Evolutionary conservation across 2,888 invertebrate species (phyloP), one percentile per base, ranked within the genome.

Genomic region (Malacosoma neustria): DNA sequence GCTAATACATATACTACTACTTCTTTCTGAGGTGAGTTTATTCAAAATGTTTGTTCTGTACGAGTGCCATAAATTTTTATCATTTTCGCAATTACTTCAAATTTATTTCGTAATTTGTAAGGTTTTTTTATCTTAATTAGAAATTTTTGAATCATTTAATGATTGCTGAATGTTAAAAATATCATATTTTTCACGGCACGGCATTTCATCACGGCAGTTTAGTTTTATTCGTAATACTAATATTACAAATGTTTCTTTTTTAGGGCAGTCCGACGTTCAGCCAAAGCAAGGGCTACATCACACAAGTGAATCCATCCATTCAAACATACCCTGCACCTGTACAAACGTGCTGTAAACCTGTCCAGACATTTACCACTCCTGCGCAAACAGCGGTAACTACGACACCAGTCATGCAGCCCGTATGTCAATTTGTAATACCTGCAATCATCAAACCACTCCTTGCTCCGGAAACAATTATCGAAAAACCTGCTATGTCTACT

Each of bases 351-450:
- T 4, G 22, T 9, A 22, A 22, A 22, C 39, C 39, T 6, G 22
- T 36, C 1, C 33, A 33, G 22, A 36, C 39, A 3, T 33, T 30
- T 13, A 31, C 36, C 5, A 22, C 36, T 11, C 30, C 39, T 4
- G 30, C 36, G n/a, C 3, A 36, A 22, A 35, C 41, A 41, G 41
- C 49, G 30, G 29, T 53, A 35, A 38, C 45, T n/a, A 38, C 45
- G 32, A 37, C 34, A 11, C 0, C 43, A 43, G 48, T 37, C 34
- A 31, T 54, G 34, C 55, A 53, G 34, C 35, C 56, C 0, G 30
- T 49, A 12, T 55, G 64, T 2, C 65, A 65, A 35, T 57, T 70
- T 33, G 51, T 70, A 2, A 61, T 75, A 3, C 76, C 77, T 32
- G 68, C 71, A 3, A 29, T 71, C 11, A 64, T 68, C 39, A 66